A percentile compares a stretch with the other conserved stretches of the same genome.
Conservation (phyloP, 2,113 vertebrate genomes). For the Stigmatopora argus region DNA sequence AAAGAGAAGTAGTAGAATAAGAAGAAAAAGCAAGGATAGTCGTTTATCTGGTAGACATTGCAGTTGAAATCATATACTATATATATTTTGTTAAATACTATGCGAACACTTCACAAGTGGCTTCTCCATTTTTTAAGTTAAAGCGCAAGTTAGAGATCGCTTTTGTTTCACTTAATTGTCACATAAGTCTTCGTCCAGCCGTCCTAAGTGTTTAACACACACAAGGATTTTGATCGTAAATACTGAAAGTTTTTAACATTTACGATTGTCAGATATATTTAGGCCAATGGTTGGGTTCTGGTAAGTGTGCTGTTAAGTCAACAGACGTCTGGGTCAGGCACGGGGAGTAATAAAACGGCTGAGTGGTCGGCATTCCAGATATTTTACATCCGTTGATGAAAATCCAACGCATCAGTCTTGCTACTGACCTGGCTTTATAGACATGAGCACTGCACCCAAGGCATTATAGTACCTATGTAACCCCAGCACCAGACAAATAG, state of each 20-base stretch:
- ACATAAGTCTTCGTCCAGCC: background rate
- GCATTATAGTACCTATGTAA: background rate
- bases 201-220: background rate
- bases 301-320: conserved; percentile 2
- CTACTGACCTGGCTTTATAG: background rate
- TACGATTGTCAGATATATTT: background rate
- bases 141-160: background rate
- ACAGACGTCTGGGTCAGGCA: background rate
- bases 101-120: background rate
- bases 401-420: background rate
- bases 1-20: background rate
- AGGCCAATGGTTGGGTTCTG: background rate
- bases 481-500: background rate
- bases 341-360: conserved; percentile 1
- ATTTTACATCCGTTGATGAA: background rate
- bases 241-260: background rate
- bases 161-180: background rate
- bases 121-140: background rate
- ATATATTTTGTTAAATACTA: background rate
- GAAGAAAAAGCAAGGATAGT: background rate
- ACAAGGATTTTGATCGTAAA: background rate
- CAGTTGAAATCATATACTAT: background rate
- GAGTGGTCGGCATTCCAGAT: background rate
- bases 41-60: background rate
- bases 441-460: background rate